phyloP scores from a whole-genome alignment of 2,113 vertebrate species.

The Helogale parvula region DNA sequence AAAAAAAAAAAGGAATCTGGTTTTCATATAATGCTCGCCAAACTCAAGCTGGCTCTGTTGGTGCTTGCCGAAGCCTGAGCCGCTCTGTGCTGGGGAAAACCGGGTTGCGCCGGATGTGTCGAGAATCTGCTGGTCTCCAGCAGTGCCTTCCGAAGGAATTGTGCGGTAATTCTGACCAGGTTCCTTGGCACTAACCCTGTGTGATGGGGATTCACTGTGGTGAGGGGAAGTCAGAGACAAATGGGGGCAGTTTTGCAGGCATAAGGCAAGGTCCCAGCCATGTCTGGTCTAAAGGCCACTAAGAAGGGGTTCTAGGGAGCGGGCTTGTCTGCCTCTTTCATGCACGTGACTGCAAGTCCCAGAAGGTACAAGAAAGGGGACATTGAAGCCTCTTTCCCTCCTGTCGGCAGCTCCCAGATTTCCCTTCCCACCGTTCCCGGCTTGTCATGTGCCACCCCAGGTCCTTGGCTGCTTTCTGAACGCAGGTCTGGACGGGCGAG shows the following conservation, averaged over 20 bases:
- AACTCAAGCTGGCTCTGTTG: too few relatives aligned
- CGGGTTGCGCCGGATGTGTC: rapidly evolving
- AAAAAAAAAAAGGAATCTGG: background rate
- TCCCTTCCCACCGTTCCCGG: background rate
- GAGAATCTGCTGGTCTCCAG: background rate
- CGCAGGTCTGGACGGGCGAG: too few relatives aligned
- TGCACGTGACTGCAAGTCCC: background rate
- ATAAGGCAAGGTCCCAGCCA: rapidly evolving
- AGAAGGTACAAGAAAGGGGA: background rate
- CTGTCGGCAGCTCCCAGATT: background rate
- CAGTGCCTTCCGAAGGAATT: background rate
- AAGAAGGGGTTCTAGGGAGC: background rate
- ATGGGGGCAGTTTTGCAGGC: rapidly evolving
- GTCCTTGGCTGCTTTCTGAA: background rate
- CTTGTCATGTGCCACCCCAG: background rate
- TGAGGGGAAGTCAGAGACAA: background rate
- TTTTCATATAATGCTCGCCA: background rate
- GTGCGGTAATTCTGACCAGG: rapidly evolving
- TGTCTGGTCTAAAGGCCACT: rapidly evolving
- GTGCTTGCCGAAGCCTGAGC: background rate
- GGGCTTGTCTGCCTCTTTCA: background rate
- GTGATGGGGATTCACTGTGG: background rate
- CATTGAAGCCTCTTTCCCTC: background rate
- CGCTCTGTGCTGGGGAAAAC: background rate
- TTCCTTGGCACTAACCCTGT: too few relatives aligned